These are phyloP conservation scores for Telenomus remus DNA, from an alignment of 1,140 invertebrate species.

Conservation along the genomic window DNA sequence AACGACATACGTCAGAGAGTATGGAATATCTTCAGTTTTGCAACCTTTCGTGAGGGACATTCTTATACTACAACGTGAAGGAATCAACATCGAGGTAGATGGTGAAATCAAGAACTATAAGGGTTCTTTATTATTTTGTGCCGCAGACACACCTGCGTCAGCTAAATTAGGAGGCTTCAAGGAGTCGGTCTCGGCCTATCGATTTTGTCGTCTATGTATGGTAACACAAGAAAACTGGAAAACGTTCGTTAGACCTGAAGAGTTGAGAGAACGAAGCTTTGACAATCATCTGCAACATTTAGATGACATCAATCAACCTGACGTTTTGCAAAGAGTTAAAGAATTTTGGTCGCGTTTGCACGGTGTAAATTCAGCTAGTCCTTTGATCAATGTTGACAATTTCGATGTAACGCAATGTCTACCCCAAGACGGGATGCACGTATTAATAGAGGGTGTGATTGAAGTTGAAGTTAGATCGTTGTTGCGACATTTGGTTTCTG, in stretches of 20 bases:
- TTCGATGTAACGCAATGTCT: constrained; percentile 51
- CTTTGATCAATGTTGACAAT: constrained; percentile 15
- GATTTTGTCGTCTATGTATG: constrained; percentile 45
- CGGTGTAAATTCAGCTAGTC: constrained; percentile 38
- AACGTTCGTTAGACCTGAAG: constrained; percentile 16
- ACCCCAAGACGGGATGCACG: constrained; percentile 57
- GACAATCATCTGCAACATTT: constrained; percentile 33
- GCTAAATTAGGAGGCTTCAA: constrained; percentile 55
- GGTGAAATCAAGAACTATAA: constrained; percentile 28
- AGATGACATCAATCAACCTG: constrained; percentile 18
- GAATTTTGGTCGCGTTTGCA: constrained; percentile 41
- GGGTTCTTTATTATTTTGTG: constrained; percentile 51
- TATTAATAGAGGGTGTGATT: constrained; percentile 48
- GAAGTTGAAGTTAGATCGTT: constrained; percentile 19
- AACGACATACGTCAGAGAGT: constrained; percentile 16
- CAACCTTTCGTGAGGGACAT: constrained; percentile 21
- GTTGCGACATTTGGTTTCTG: constrained; percentile 9
- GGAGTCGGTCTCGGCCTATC: constrained; percentile 52
- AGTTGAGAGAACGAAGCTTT: constrained; percentile 24
- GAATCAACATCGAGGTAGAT: constrained; percentile 9
- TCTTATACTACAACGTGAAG: constrained; percentile 16
- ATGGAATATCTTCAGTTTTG: constrained; percentile 18
- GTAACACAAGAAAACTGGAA: constrained; percentile 40
- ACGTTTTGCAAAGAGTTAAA: background rate
- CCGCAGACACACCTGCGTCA: constrained; percentile 51